A percentile compares a stretch with the other conserved stretches of the same genome.
Conservation (phyloP, 2,113 vertebrate species). For the Equus przewalskii region DNA sequence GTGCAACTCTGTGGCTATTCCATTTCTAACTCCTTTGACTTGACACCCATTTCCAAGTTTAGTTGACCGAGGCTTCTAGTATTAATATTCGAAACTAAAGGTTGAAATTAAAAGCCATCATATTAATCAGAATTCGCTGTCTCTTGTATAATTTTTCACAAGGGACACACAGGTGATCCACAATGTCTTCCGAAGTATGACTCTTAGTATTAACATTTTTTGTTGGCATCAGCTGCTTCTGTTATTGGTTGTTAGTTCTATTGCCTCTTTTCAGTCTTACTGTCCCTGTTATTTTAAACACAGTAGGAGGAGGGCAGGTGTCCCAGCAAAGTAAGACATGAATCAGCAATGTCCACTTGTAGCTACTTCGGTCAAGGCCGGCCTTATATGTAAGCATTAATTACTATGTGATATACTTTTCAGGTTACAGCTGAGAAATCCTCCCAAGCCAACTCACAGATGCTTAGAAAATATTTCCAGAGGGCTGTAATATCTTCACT, state of each 20-base stretch:
- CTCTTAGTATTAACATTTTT: background rate
- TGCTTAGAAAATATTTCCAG: constrained; percentile 18
- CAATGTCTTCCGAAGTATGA: background rate
- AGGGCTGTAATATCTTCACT: background rate
- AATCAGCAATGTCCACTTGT: background rate
- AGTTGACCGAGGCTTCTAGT: background rate
- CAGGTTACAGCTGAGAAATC: constrained; percentile 14
- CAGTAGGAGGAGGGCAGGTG: background rate
- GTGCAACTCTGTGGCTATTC: rapidly evolving
- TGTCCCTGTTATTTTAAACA: constrained; percentile 34
- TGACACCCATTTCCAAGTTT: background rate
- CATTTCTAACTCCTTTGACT: background rate
- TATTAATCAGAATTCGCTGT: background rate
- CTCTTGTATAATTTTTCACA: constrained; percentile 15
- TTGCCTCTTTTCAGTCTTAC: background rate
- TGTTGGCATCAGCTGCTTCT: background rate
- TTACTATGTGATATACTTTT: background rate
- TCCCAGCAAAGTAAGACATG: background rate
- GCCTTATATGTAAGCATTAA: background rate
- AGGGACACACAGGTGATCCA: background rate
- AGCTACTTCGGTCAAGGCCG: background rate
- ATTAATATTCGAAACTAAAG: background rate
- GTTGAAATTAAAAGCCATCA: background rate
- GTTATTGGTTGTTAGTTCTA: background rate
- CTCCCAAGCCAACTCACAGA: background rate